phyloP scores from a whole-genome alignment of 2,113 vertebrate genomes.

The Nymphicus hollandicus region DNA sequence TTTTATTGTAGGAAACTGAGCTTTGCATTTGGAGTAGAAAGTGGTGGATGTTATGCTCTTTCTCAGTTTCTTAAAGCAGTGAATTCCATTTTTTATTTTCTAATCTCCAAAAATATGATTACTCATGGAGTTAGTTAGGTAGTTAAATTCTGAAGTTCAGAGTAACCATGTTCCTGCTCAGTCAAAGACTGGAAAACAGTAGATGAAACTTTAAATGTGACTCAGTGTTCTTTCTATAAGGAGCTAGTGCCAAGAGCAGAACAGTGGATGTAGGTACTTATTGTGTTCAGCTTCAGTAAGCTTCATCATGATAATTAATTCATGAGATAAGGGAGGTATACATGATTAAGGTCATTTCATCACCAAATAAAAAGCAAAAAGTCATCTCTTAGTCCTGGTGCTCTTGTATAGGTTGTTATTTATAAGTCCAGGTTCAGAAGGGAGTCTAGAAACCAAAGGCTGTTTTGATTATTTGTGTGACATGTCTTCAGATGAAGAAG shows the following conservation, averaged over 20 bases:
- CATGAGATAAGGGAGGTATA: conserved; percentile 18
- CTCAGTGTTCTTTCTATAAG: not conserved
- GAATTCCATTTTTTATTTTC: not conserved
- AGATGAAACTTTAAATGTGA: conserved; percentile 1
- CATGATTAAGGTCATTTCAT: conserved; percentile 41
- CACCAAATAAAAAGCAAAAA: conserved; percentile 5
- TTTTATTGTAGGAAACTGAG: not conserved
- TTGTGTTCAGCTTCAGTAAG: conserved; percentile 15
- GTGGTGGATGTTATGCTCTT: not conserved
- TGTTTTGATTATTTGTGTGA: conserved; percentile 34
- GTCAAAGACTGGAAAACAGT: not conserved
- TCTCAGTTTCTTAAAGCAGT: not conserved
- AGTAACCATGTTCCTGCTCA: not conserved
- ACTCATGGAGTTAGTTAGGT: not conserved
- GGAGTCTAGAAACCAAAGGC: conserved; percentile 13
- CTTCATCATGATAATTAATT: conserved; percentile 47
- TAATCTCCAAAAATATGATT: not conserved
- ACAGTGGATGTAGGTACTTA: not conserved
- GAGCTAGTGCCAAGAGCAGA: not conserved
- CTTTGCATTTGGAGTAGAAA: not conserved
- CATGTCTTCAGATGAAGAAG: conserved; percentile 23
- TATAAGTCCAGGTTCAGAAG: conserved; percentile 32
- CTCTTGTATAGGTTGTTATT: not conserved
- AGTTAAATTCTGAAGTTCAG: conserved; percentile 20
- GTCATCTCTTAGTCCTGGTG: not conserved